These are phyloP conservation scores for Drosophila cracens DNA, from an alignment of 2,888 invertebrate genomes.

Conservation along the genomic window DNA sequence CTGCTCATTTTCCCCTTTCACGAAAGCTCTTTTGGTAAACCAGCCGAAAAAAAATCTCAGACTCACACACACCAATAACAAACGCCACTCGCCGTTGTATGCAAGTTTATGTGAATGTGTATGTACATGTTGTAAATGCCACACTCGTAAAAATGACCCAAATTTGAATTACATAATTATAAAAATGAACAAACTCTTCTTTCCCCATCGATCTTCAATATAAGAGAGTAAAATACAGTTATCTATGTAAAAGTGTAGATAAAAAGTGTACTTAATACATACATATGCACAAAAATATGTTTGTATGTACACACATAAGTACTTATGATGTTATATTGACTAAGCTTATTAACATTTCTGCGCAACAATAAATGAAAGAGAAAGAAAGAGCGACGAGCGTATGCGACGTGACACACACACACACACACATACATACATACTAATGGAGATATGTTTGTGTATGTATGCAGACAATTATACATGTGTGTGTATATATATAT, in stretches of 20 bases:
- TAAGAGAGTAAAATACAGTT: conserved; percentile 48
- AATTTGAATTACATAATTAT: conserved; percentile 76
- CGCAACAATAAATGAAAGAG: conserved; percentile 65
- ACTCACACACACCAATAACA: conserved; percentile 39
- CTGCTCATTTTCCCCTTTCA: conserved; percentile 74
- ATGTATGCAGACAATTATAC: conserved; percentile 11
- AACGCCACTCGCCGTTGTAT: conserved; percentile 47
- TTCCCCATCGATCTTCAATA: conserved; percentile 65
- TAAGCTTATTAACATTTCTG: conserved; percentile 64
- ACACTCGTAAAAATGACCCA: conserved; percentile 77
- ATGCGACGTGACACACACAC: conserved; percentile 27
- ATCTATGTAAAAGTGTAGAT: conserved; percentile 13
- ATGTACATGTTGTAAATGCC: conserved; percentile 65
- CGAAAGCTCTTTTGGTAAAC: conserved; percentile 73
- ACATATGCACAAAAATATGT: conserved; percentile 9
- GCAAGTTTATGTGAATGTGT: neutral
- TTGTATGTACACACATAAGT: conserved; percentile 13
- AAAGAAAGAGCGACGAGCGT: conserved; percentile 56
- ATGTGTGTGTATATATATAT: conserved; percentile 12
- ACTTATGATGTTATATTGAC: conserved; percentile 35
- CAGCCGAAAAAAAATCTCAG: conserved; percentile 65
- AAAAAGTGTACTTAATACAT: conserved; percentile 14
- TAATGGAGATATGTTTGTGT: conserved; percentile 21
- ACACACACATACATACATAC: conserved; percentile 13
- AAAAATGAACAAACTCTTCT: conserved; percentile 58